Evolutionary conservation across 23 tunicate species (phyloP).

Genomic region (Corella eumyota): DNA sequence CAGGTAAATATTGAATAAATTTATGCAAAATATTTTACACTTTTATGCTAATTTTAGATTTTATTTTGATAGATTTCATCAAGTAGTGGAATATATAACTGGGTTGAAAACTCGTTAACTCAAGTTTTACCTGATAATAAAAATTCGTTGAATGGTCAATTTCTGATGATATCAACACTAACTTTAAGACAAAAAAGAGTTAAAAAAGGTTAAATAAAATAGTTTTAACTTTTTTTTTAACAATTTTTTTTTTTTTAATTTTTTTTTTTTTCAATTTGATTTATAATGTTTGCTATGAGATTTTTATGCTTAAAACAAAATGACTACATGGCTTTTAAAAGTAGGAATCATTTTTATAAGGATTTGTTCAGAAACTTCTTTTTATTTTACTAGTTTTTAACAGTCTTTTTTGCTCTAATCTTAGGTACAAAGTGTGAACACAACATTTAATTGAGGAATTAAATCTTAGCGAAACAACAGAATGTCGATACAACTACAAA

Average conservation of each 20-base stretch:
- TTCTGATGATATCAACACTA: constrained; percentile 13
- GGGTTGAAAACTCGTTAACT: constrained; percentile 16
- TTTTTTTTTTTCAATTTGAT: no score
- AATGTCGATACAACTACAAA: neutral
- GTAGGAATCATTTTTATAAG: no score
- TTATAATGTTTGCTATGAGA: no score
- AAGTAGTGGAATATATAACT: constrained; percentile 15
- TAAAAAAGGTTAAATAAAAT: constrained; percentile 5
- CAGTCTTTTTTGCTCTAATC: no score
- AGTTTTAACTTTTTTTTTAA: no score
- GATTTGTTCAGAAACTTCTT: no score
- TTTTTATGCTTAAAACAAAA: no score
- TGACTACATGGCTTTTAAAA: no score
- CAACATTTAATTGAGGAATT: neutral
- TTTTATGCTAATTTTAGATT: neutral
- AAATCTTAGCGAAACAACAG: neutral
- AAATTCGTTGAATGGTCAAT: constrained; percentile 19
- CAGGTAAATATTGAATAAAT: constrained; percentile 1
- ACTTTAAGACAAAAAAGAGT: constrained; percentile 38
- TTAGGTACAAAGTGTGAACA: neutral
- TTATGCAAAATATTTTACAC: neutral
- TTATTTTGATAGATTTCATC: constrained; percentile 3
- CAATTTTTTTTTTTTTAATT: neutral
- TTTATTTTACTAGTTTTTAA: no score
- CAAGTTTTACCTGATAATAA: constrained; percentile 10